A percentile compares a stretch with the other conserved stretches of the same genome.
Conservation (phyloP, 2,888 invertebrate genomes). For the Ametastegia equiseti region DNA sequence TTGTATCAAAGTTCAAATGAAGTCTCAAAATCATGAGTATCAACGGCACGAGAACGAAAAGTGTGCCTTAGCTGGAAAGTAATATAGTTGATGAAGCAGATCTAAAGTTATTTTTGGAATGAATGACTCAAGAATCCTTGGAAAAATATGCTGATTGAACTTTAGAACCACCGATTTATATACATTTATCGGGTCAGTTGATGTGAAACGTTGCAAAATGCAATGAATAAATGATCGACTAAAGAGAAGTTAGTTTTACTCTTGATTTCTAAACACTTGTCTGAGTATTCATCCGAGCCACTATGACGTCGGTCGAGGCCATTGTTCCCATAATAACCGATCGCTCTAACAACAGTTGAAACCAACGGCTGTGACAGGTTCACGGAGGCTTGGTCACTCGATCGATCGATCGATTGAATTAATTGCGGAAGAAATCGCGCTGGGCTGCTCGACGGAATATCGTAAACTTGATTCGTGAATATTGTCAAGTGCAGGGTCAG, state of each 20-base stretch:
- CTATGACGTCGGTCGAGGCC: neutral
- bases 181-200: no score
- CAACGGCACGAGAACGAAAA: no score
- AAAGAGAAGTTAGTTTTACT: neutral
- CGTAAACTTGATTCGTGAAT: neutral
- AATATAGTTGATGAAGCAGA: no score
- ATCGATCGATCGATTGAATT: constrained; percentile 37
- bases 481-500: neutral
- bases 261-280: constrained; percentile 7
- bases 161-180: no score
- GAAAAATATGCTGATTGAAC: no score
- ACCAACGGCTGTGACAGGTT: constrained; percentile 7
- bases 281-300: neutral
- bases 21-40: no score
- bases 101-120: no score
- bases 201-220: neutral
- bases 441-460: neutral
- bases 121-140: no score
- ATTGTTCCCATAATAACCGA: constrained; percentile 23
- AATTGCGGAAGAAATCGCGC: constrained; percentile 1
- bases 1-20: no score
- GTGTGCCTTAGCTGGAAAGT: no score
- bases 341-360: constrained; percentile 24
- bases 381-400: constrained; percentile 11
- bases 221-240: neutral